Evolutionary conservation across 2,888 invertebrate genomes (phyloP).

Genomic region (Pandemis cinnamomeana): DNA sequence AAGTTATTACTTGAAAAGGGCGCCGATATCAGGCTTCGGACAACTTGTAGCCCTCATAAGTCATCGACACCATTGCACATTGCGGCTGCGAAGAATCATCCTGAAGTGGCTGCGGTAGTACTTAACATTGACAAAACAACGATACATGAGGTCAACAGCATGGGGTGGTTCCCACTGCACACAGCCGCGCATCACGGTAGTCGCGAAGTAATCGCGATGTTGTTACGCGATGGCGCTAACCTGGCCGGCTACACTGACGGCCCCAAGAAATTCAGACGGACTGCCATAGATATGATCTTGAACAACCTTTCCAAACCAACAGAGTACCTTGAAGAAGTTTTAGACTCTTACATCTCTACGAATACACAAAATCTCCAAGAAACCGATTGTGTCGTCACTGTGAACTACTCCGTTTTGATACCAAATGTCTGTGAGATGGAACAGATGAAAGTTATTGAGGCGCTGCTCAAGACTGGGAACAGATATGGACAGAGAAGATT

Average conservation of each 20-base stretch:
- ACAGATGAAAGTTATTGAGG: conserved; percentile 84
- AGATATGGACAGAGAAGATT: conserved; percentile 75
- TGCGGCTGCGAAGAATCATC: conserved; percentile 72
- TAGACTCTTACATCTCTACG: conserved; percentile 79
- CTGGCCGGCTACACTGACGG: conserved; percentile 72
- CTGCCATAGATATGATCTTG: conserved; percentile 82
- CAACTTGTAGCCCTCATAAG: conserved; percentile 71
- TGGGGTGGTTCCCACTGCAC: conserved; percentile 73
- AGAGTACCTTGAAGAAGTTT: conserved; percentile 79
- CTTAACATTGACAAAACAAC: conserved; percentile 71
- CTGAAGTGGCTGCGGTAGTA: conserved; percentile 67
- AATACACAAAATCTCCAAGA: conserved; percentile 74
- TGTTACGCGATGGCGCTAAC: conserved; percentile 77
- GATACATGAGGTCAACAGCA: conserved; percentile 73
- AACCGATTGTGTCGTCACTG: conserved; percentile 72
- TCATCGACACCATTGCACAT: conserved; percentile 78
- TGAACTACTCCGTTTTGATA: conserved; percentile 80
- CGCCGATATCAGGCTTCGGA: conserved; percentile 74
- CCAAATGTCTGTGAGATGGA: conserved; percentile 74
- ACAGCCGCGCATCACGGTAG: conserved; percentile 84
- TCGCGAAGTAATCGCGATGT: conserved; percentile 79
- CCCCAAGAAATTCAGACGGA: conserved; percentile 68
- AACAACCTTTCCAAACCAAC: conserved; percentile 81
- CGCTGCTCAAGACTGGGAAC: conserved; percentile 81
- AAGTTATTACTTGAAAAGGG: conserved; percentile 72